phyloP scores from a whole-genome alignment of 2,113 vertebrate species.

The Leucoraja erinaceus region DNA sequence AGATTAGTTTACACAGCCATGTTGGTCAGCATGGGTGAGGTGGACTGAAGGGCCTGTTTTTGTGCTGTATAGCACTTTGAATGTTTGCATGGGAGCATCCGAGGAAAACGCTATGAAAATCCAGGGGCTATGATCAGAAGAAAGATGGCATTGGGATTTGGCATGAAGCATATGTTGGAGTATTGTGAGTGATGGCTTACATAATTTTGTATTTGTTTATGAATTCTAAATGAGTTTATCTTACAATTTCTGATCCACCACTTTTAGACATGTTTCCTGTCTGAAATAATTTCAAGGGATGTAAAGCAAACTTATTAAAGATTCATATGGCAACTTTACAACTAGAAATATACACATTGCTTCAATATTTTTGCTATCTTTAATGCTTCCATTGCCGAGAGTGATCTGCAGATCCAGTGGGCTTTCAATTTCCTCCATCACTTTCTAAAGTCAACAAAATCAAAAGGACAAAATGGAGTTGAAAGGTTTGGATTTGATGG shows the following conservation, averaged over 20 bases:
- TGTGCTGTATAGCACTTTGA: no score
- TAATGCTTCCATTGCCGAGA: background rate
- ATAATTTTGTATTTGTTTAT: no score
- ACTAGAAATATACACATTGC: background rate
- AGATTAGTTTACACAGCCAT: no score
- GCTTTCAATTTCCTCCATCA: no score
- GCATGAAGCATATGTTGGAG: no score
- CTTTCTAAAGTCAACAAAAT: background rate
- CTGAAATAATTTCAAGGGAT: background rate
- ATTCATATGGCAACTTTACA: background rate
- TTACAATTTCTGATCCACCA: no score
- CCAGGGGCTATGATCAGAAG: background rate
- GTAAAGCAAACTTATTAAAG: background rate
- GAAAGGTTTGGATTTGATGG: background rate
- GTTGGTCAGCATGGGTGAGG: no score
- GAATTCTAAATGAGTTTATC: no score
- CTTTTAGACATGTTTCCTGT: background rate
- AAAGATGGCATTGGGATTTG: background rate
- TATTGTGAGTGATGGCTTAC: no score
- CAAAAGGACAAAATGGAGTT: background rate
- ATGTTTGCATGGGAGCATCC: no score
- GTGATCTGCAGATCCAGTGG: background rate
- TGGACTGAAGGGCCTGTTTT: no score
- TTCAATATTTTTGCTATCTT: background rate
- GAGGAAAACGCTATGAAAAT: no score